Evolutionary conservation across 2,797 vertebrate species (phyloP), one percentile per base, ranked within the genome.

Genomic region (Peromyscus nudipes): DNA sequence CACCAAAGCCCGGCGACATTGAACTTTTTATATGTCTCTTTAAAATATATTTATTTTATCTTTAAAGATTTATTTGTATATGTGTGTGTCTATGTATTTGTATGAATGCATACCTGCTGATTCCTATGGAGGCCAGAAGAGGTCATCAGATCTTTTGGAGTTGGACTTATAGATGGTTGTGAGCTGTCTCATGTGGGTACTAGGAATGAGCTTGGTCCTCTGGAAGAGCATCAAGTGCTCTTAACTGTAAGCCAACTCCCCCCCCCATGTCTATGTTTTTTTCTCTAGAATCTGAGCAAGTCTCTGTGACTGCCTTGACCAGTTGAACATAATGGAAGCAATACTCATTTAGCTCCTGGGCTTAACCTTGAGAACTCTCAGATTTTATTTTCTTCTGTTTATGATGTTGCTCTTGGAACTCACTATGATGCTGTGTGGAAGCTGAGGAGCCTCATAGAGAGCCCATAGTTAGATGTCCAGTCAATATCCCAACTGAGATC

Each of bases 331-430:
- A 6, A 43, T 25, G 1, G 76, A 69, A 62, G 57, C 17, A 57
- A 80, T 43, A 13, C 31, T 4, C 0, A 52, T 11, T 40, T 14
- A 23, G 13, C n/a, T 92, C 46, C 27, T n/a, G 93, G 46, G 4
- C 37, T 75, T 75, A 91, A 40, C 7, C n/a, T 94, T 84, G 43
- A 96, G 92, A 90, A 94, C 52, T 25, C 52, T 19, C 23, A 84
- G 52, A 55, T 87, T 87, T 55, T 19, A 8, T 60, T 73, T 84
- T 21, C 23, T 73, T 82, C 77, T 43, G 34, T 43, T 46, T 16
- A 10, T 46, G 34, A 25, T 46, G 21, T 83, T 83, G 65, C 55
- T 94, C 6, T 88, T 67, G 29, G 52, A 81, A 16, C 16, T 64
- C 19, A 49, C 80, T 40, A 23, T 34, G 6, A 43, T 19, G 29